Evolutionary conservation across 2,797 vertebrate genomes (phyloP).

Genomic region (Cephalopachus bancanus): DNA sequence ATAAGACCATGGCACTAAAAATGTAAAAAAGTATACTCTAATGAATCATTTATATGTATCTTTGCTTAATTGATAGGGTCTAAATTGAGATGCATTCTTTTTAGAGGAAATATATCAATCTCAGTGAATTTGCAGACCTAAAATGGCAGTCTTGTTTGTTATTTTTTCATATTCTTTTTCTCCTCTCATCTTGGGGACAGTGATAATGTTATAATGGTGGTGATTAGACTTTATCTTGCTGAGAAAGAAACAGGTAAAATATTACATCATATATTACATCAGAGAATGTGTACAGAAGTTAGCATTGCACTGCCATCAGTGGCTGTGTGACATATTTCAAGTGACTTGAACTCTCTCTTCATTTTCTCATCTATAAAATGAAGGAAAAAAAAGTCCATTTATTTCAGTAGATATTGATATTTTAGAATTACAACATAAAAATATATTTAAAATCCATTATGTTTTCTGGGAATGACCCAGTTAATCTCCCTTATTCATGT

Average conservation of each 20-base stretch:
- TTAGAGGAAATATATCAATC: neutral
- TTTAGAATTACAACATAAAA: neutral
- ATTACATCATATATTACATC: neutral
- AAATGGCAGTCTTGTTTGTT: neutral
- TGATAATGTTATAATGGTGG: neutral
- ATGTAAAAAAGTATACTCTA: neutral
- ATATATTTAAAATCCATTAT: neutral
- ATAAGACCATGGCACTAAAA: too few species aligned
- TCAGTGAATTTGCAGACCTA: neutral
- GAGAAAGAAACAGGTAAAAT: neutral
- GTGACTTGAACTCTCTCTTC: neutral
- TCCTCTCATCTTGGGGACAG: neutral
- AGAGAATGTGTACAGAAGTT: neutral
- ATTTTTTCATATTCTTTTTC: neutral
- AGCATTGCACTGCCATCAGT: neutral
- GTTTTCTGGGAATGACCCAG: neutral
- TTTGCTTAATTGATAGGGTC: neutral
- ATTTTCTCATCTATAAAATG: neutral
- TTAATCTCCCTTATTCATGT: neutral
- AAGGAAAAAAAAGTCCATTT: neutral
- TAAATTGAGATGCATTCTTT: conserved; percentile 5
- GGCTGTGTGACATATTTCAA: neutral
- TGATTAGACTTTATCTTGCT: neutral
- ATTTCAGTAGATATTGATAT: neutral
- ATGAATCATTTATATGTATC: neutral